Percentiles rank a stretch among this genome's conserved stretches.
These are phyloP conservation scores for Leptopterna dolabrata DNA, from an alignment of 2,888 invertebrate species.

Conservation along the genomic window DNA sequence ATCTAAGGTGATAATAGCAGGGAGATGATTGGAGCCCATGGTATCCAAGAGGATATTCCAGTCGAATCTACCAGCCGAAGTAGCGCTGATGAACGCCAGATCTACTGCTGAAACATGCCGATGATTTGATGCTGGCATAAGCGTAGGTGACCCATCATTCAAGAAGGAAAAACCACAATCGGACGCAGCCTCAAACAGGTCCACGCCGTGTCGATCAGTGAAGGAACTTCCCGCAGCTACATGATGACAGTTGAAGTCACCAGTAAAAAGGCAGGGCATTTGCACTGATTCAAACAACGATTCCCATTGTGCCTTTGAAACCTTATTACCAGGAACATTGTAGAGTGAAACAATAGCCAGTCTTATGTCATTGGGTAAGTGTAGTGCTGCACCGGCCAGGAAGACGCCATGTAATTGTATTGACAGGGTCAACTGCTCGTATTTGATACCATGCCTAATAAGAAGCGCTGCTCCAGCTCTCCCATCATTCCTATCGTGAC, in stretches of 20 bases:
- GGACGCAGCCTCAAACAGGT: neutral
- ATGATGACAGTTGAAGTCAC: neutral
- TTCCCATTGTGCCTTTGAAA: neutral
- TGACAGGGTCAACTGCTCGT: too few species aligned
- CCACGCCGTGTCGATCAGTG: neutral
- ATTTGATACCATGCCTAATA: neutral
- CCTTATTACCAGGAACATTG: neutral
- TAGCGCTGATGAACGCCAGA: neutral
- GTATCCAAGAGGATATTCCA: neutral
- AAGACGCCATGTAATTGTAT: too few species aligned
- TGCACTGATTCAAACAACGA: neutral
- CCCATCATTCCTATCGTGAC: neutral
- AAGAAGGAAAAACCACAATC: neutral
- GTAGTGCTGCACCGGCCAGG: too few species aligned
- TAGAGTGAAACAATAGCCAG: neutral
- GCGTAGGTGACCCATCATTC: neutral
- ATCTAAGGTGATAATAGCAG: neutral
- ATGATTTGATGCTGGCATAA: neutral
- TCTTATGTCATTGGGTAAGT: neutral
- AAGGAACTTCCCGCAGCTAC: neutral
- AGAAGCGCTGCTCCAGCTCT: neutral
- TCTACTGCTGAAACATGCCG: neutral
- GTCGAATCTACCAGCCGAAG: neutral
- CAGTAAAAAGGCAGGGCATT: neutral
- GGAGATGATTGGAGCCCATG: constrained; percentile 5